These are phyloP conservation scores for Fistularia commersonii DNA, from an alignment of 2,797 vertebrate species.

Conservation along the genomic window DNA sequence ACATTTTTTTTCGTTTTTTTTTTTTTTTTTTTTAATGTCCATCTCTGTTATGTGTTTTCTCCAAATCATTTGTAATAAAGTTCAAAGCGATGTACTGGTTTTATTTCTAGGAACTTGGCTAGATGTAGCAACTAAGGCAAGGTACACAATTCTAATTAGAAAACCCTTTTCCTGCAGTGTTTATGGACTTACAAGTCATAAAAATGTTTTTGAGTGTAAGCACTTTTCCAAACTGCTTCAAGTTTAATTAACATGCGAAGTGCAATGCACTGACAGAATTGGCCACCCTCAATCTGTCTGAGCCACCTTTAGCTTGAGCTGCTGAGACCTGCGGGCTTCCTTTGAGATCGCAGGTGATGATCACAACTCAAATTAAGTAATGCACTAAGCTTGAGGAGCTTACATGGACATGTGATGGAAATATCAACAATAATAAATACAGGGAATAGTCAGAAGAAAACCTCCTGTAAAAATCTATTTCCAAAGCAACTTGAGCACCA, in stretches of 20 bases:
- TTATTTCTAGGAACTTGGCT: too few relatives aligned
- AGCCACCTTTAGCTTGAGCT: constrained; percentile 64
- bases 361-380: constrained; percentile 63
- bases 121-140: too few relatives aligned
- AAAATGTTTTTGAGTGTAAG: constrained; percentile 46
- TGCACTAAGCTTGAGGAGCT: constrained; percentile 52
- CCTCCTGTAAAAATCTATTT: constrained; percentile 1
- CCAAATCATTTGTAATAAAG: too few relatives aligned
- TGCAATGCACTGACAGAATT: constrained; percentile 50
- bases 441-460: constrained; percentile 4
- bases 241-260: constrained; percentile 62
- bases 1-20: not conserved
- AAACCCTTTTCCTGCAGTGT: constrained; percentile 35
- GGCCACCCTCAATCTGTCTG: constrained; percentile 60
- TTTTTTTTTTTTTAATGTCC: not conserved
- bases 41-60: not conserved
- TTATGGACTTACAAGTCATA: constrained; percentile 44
- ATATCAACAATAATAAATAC: constrained; percentile 45
- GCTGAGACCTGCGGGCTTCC: constrained; percentile 62
- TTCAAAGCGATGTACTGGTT: too few relatives aligned
- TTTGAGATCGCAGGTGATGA: constrained; percentile 61
- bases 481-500: constrained; percentile 16
- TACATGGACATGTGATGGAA: constrained; percentile 58
- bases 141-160: not conserved
- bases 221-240: constrained; percentile 39